Evolutionary conservation across 37 sponge, comb jelly and placozoan species (phyloP).

Genomic region (Spongilla lacustris): DNA sequence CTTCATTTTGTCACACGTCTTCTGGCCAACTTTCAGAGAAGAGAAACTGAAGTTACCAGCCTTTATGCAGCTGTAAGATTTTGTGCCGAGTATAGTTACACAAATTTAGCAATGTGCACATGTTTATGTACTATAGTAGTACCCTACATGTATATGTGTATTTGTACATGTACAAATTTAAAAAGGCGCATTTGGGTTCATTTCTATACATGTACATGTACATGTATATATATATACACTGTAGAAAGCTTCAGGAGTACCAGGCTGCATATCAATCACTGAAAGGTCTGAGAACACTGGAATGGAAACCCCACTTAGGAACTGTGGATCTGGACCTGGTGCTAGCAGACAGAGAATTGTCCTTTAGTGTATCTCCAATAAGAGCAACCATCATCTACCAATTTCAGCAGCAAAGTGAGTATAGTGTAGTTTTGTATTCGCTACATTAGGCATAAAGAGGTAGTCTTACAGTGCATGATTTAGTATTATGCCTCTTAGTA

Average conservation of each 20-base stretch:
- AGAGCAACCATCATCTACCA: conserved; percentile 80
- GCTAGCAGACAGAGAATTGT: conserved; percentile 53
- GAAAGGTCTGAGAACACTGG: conserved; percentile 85
- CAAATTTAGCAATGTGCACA: too few species aligned
- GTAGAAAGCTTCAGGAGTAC: conserved; percentile 64
- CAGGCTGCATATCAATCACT: conserved; percentile 40
- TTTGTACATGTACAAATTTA: background rate
- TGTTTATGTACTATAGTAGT: background rate
- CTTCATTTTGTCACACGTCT: conserved; percentile 86
- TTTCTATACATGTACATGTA: background rate
- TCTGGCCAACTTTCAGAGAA: conserved; percentile 90
- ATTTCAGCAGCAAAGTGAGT: conserved; percentile 86
- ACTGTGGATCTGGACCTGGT: conserved; percentile 72
- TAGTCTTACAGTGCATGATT: too few species aligned
- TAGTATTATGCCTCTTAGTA: too few species aligned
- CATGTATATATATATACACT: background rate
- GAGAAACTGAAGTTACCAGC: conserved; percentile 82
- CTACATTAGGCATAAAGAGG: too few species aligned
- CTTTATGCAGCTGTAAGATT: conserved; percentile 52
- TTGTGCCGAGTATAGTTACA: too few species aligned
- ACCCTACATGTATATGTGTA: too few species aligned
- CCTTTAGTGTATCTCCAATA: conserved; percentile 83
- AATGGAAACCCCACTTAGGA: conserved; percentile 88
- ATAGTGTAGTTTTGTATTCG: too few species aligned
- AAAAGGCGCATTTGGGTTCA: too few species aligned